Conservation (phyloP, 30 jellyfish, hydroid and myxozoan species). For the Cassiopea xamachana region DNA sequence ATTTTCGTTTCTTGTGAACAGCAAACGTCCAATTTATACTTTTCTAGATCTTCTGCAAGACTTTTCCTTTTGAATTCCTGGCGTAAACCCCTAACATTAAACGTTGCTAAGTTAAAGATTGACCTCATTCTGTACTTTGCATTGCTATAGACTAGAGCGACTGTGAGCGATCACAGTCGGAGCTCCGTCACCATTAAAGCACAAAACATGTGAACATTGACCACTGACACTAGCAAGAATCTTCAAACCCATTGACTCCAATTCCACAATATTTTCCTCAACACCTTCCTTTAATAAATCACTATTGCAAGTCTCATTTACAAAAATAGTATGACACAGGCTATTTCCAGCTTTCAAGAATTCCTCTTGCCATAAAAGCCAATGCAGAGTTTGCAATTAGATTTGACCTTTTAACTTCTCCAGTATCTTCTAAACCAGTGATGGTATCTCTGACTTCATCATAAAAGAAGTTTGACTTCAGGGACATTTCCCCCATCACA, state of each 20-base stretch:
- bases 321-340: constrained; percentile 48
- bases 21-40: too few species aligned
- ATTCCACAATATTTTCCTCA: constrained; percentile 8
- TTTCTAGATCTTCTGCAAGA: too few species aligned
- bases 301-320: constrained; percentile 39
- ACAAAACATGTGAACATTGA: constrained; percentile 33
- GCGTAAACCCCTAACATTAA: too few species aligned
- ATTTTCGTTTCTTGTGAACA: too few species aligned
- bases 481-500: constrained; percentile 62
- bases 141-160: too few species aligned
- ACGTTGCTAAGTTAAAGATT: too few species aligned
- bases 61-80: too few species aligned
- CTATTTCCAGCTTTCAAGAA: constrained; percentile 47
- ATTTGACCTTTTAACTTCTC: constrained; percentile 23
- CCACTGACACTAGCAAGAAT: constrained; percentile 46
- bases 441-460: constrained; percentile 14
- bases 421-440: constrained; percentile 51
- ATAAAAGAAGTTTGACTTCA: constrained; percentile 50
- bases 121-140: too few species aligned
- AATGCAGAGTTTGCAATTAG: constrained; percentile 46
- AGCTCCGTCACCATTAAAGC: neutral
- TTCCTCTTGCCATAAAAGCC: constrained; percentile 47
- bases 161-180: too few species aligned
- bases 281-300: constrained; percentile 5
- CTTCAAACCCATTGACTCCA: constrained; percentile 45